phyloP scores from a whole-genome alignment of 2,888 invertebrate genomes.

The Ornithoptera alexandrae region DNA sequence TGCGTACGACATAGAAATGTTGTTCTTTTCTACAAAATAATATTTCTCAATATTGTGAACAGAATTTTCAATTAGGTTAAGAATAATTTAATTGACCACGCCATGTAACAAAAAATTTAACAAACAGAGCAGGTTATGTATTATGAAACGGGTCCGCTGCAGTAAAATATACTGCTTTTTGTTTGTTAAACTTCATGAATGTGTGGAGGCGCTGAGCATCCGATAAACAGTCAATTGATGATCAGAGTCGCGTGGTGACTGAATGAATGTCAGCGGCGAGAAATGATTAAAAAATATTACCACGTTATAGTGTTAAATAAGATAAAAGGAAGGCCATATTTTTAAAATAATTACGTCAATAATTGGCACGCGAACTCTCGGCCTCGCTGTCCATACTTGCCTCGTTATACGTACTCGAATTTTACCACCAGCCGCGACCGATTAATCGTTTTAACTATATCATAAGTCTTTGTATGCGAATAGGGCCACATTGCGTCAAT shows the following conservation, averaged over 20 bases:
- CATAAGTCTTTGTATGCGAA: slow-evolving; percentile 68
- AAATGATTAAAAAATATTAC: slow-evolving; percentile 68
- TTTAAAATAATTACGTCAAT: slow-evolving; percentile 79
- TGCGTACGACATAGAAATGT: background rate
- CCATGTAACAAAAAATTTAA: slow-evolving; percentile 18
- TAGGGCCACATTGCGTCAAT: slow-evolving; percentile 67
- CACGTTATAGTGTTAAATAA: slow-evolving; percentile 68
- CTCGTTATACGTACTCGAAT: slow-evolving; percentile 70
- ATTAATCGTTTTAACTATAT: slow-evolving; percentile 77
- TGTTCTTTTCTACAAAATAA: slow-evolving; percentile 7
- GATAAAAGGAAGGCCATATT: slow-evolving; percentile 71
- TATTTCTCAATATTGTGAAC: slow-evolving; percentile 29
- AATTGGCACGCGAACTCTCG: slow-evolving; percentile 72
- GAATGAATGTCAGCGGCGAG: slow-evolving; percentile 53
- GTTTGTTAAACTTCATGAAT: slow-evolving; percentile 41
- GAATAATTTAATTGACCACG: slow-evolving; percentile 32
- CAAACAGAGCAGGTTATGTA: slow-evolving; percentile 25
- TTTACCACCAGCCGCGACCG: slow-evolving; percentile 76
- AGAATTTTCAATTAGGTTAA: slow-evolving; percentile 27
- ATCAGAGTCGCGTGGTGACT: slow-evolving; percentile 52
- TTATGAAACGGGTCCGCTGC: slow-evolving; percentile 24
- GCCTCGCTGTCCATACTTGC: slow-evolving; percentile 53
- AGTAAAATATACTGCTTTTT: slow-evolving; percentile 28
- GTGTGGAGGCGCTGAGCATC: slow-evolving; percentile 39
- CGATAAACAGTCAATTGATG: slow-evolving; percentile 67